Percentiles rank a stretch among this genome's conserved stretches.
Conservation (phyloP, 2,888 invertebrate species). For the Habrosyne pyritoides region DNA sequence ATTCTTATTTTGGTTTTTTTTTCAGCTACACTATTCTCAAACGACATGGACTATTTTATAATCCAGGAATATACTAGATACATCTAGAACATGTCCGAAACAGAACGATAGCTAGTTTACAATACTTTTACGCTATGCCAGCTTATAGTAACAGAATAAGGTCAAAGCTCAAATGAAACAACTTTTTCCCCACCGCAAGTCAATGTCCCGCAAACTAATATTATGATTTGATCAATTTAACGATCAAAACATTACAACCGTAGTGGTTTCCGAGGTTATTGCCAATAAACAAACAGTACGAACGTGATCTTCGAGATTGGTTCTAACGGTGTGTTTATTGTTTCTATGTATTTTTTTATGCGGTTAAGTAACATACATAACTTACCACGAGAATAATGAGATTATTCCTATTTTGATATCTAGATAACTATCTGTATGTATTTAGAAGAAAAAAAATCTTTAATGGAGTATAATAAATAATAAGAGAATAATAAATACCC, state of each 20-base stretch:
- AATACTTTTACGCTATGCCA: background rate
- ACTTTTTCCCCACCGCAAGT: background rate
- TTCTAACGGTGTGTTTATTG: constrained; percentile 13
- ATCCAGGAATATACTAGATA: no score
- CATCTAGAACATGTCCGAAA: no score
- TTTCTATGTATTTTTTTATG: constrained; percentile 12
- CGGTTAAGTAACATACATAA: constrained; percentile 1
- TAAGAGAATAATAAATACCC: no score
- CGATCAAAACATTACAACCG: background rate
- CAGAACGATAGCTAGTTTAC: no score
- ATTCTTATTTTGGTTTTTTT: no score
- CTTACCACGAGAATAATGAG: constrained; percentile 2
- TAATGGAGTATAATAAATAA: no score
- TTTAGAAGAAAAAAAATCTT: no score
- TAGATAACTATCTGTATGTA: no score
- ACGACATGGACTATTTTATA: no score
- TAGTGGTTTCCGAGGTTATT: constrained; percentile 3
- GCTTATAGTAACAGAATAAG: background rate
- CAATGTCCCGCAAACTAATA: background rate
- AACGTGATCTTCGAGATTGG: constrained; percentile 16
- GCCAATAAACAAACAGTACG: constrained; percentile 12
- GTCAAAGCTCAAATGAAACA: background rate
- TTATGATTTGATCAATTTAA: background rate
- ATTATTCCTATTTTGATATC: background rate
- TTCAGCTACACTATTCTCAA: no score